Evolutionary conservation across 2,113 vertebrate genomes (phyloP).

Genomic region (Lepidiolamprologus cunningtoni): DNA sequence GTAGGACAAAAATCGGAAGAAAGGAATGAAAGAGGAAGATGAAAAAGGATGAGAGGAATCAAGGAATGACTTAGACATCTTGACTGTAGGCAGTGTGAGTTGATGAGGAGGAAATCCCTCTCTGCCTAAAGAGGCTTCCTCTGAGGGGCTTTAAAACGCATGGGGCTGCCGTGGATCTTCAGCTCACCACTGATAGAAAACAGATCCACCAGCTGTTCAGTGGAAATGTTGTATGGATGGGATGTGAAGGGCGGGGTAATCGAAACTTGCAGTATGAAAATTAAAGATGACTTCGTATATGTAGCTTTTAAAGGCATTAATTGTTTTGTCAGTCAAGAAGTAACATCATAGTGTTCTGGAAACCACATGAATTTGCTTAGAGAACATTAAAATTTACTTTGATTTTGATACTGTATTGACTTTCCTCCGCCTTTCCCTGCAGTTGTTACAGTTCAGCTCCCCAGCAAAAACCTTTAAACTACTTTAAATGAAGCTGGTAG

Average conservation of each 20-base stretch:
- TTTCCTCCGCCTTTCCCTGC: not conserved
- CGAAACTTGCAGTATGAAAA: not conserved
- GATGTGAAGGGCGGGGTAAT: not conserved
- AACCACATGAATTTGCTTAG: not conserved
- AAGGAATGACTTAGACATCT: not conserved
- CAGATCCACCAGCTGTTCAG: constrained; percentile 18
- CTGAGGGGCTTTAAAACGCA: constrained; percentile 23
- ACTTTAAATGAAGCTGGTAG: not conserved
- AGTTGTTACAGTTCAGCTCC: not conserved
- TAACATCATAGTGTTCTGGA: not conserved
- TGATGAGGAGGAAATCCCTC: constrained; percentile 57
- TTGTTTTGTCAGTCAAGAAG: not conserved
- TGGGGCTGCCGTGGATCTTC: constrained; percentile 5
- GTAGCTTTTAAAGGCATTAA: not conserved
- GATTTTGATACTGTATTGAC: not conserved
- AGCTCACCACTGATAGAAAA: constrained; percentile 20
- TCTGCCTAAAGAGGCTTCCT: constrained; percentile 28
- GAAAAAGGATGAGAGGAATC: constrained; percentile 1
- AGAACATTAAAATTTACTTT: not conserved
- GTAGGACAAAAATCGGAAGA: not conserved
- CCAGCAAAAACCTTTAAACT: not conserved
- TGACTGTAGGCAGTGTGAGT: constrained; percentile 7
- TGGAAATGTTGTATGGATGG: not conserved
- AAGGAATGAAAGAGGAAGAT: not conserved
- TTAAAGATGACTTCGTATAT: not conserved